Evolutionary conservation across 2,888 invertebrate species (phyloP), one percentile per base, ranked within the genome.

Genomic region (Camptogramma bilineatum): DNA sequence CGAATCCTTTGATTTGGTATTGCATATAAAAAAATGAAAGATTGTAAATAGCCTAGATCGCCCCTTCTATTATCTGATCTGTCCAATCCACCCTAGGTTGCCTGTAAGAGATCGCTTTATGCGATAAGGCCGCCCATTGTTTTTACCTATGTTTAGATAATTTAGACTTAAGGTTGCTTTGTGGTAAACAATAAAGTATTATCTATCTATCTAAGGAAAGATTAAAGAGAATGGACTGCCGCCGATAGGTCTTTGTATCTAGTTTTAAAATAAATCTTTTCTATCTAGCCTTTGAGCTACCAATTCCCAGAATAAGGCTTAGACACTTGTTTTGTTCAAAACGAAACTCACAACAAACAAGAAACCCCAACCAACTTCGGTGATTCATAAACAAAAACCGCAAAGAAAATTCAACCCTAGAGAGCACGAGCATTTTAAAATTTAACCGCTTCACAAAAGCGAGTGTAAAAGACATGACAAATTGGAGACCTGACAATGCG

Each of bases 381-480:
- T 56, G 52, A 59, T 54, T 64, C 51, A 47, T 44, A 55, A 18
- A 48, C 34, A 52, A 52, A 59, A 42, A 17, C 21, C 17, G 9
- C 52, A 8, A 19, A 64, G 52, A 51, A 56, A 56, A 50, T 53
- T 24, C 59, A 56, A 18, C 24, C 47, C 47, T 31, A 47, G 54
- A 51, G 24, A 47, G 62, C 48, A 53, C 21, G 13, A 61, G 44
- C 34, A 21, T 56, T 65, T 53, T 50, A 48, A 60, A 61, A 57
- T 61, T 65, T 50, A 52, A 52, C 31, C 21, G 18, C 52, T 64
- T 54, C 56, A 67, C 58, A 67, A 68, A 66, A 44, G 61, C 52
- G 62, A 47, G 64, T 73, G 71, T 57, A 59, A 59, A 63, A 64
- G 71, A 71, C 69, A 64, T 71, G 71, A 72, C 67, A 69, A 71